A percentile compares a stretch with the other conserved stretches of the same genome.
phyloP scores from a whole-genome alignment of 2,888 invertebrate genomes.

The Theretra japonica region DNA sequence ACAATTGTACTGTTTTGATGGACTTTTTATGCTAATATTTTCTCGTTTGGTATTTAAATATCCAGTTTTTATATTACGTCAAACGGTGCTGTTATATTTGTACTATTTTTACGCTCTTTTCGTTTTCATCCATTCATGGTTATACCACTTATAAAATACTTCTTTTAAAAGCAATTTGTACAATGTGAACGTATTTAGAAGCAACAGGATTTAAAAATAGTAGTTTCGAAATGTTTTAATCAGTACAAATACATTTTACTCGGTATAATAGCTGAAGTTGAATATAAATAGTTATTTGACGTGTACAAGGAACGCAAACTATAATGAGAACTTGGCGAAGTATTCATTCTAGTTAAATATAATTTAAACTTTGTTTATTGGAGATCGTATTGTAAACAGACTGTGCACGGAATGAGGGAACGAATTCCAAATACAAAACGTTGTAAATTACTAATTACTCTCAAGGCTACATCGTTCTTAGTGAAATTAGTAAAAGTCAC shows the following conservation, averaged over 20 bases:
- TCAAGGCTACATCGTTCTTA: background rate
- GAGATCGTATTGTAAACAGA: background rate
- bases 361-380: background rate
- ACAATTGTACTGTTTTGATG: conserved; percentile 18
- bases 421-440: background rate
- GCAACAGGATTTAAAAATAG: too few relatives aligned
- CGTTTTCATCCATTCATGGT: too few relatives aligned
- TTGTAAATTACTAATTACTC: background rate
- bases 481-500: background rate
- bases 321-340: background rate
- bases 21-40: background rate
- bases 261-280: too few relatives aligned
- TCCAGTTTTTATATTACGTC: background rate
- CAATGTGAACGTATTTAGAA: too few relatives aligned
- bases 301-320: background rate
- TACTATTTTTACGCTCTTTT: too few relatives aligned
- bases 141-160: too few relatives aligned
- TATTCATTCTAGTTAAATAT: background rate
- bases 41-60: background rate
- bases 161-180: too few relatives aligned
- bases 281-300: too few relatives aligned
- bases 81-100: background rate
- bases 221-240: too few relatives aligned
- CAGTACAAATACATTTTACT: too few relatives aligned
- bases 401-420: background rate